phyloP scores from a whole-genome alignment of 2,797 vertebrate species.

The Hafferia zeledoni region DNA sequence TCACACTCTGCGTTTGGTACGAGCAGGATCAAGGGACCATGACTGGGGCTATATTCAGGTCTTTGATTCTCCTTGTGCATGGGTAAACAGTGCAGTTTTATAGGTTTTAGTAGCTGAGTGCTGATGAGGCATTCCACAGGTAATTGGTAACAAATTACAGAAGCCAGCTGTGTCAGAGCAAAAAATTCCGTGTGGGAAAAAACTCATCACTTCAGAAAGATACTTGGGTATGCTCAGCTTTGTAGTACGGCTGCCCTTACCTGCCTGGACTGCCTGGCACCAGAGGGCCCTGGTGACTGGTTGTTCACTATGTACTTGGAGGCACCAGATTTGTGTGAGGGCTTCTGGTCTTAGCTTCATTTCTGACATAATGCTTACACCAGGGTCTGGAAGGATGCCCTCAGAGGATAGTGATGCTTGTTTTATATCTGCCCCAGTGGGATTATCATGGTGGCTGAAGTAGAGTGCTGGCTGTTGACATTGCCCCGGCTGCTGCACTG shows the following conservation, averaged over 20 bases:
- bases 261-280: background rate
- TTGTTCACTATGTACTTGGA: background rate
- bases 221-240: background rate
- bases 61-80: background rate
- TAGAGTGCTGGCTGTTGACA: background rate
- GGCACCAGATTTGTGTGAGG: background rate
- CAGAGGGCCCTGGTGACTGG: background rate
- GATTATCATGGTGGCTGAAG: background rate
- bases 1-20: background rate
- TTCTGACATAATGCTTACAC: background rate
- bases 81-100: background rate
- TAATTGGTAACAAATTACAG: background rate
- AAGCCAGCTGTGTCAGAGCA: background rate
- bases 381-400: background rate
- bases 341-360: background rate
- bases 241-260: fast-evolving
- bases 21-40: fast-evolving
- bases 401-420: background rate
- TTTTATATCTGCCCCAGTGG: background rate
- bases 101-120: background rate
- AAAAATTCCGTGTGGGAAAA: background rate
- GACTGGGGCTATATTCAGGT: background rate
- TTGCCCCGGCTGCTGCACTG: background rate
- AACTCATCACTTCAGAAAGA: background rate
- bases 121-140: background rate